These are phyloP conservation scores for Cyrtorhinus lividipennis DNA, from an alignment of 1,140 invertebrate species.

Conservation along the genomic window DNA sequence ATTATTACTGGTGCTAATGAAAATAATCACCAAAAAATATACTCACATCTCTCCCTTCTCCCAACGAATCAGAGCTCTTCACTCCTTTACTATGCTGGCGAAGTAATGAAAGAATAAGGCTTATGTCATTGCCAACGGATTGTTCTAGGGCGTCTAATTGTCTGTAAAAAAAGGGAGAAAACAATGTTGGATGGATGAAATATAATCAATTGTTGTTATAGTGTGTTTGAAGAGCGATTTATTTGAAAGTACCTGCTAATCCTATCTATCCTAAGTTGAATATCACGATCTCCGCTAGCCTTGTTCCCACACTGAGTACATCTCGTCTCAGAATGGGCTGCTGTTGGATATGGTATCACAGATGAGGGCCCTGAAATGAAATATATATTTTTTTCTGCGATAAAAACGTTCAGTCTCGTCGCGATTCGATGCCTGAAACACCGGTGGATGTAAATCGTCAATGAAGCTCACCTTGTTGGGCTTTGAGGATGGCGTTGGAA, in stretches of 20 bases:
- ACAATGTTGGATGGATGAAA: no score
- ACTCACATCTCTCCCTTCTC: slow-evolving; percentile 26
- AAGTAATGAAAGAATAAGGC: slow-evolving; percentile 46
- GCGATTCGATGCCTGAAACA: no score
- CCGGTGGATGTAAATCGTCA: no score
- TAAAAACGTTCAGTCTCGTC: no score
- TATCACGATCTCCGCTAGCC: slow-evolving; percentile 33
- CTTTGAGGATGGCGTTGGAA: slow-evolving; percentile 21
- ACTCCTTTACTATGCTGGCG: slow-evolving; percentile 31
- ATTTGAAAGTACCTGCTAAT: slow-evolving; percentile 42
- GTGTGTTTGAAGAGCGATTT: no score
- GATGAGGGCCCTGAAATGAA: slow-evolving; percentile 20
- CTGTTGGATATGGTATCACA: slow-evolving; percentile 21
- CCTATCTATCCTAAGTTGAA: slow-evolving; percentile 45
- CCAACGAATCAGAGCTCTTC: slow-evolving; percentile 18
- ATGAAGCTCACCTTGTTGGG: slow-evolving; percentile 15
- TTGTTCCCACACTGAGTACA: slow-evolving; percentile 23
- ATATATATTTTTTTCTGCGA: no score
- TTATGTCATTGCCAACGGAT: slow-evolving; percentile 47
- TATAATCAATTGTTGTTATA: no score
- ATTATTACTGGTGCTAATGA: no score
- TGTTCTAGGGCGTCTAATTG: slow-evolving; percentile 38
- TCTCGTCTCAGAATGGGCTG: slow-evolving; percentile 13
- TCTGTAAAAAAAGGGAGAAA: slow-evolving; percentile 25
- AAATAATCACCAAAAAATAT: no score